Base-by-base conservation (phyloP, 2,888 invertebrate genomes). In the Lissonota sp. region DNA sequence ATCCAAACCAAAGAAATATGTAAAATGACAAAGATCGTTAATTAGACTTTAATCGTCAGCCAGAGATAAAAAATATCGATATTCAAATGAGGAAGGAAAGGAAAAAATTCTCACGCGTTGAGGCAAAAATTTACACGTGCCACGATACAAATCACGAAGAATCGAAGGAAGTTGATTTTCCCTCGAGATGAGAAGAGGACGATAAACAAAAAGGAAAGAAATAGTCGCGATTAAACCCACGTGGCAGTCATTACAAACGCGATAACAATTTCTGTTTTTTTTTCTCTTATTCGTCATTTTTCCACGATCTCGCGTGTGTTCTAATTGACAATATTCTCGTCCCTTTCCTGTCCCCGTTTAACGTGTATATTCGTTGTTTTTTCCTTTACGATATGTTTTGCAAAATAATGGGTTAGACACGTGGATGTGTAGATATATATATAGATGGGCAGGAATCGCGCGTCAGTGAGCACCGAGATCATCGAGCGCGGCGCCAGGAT, bases 401-500 rank as follows among this genome's bases (percentile, higher is more conserved):
- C 26, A 26, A 26, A 26, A 26, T 26, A 26, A 26, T 26, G 26
- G 26, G 26, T 26, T 26, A 26, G 26, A 26, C 26, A 26, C 26
- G 26, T 26, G 26, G 26, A 26, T 26, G 26, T 26, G 26, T 26
- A 26, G 26, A 26, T 26, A 2, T 26, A 26, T 26, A 26, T 26
- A 26, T 26, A 26, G 26, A 26, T 64, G 14, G 42, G 12, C 67
- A 79, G 79, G 79, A 79, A 69, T 74, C 57, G 46, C 74, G 79
- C 63, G 42, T 74, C 63, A 55, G 40, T 73, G 79, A 79, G 51
- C 79, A 73, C 16, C 60, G 66, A 58, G 72, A 78, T 75, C 40
- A 78, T 78, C 69, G 37, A 6, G 44, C 55, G 62, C 60, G 77
- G 80, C 77, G 77, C 80, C 76, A 71, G 80, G 76, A 77, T 80